Evolutionary conservation across 2,888 invertebrate species (phyloP).

Genomic region (Ganaspis brasiliensis): DNA sequence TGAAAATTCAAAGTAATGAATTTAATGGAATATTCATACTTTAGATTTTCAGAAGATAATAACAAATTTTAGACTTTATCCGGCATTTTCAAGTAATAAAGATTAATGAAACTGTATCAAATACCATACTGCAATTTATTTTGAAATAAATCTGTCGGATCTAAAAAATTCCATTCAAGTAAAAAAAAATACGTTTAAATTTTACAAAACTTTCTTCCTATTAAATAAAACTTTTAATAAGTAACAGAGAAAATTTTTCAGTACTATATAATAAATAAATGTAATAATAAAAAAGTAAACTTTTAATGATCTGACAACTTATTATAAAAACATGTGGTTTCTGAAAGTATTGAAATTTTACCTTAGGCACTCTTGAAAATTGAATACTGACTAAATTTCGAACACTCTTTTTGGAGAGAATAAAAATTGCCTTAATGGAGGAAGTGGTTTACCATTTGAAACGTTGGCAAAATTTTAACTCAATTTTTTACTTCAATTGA

Average conservation of each 20-base stretch:
- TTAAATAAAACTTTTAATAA: background rate
- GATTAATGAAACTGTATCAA: slow-evolving; percentile 19
- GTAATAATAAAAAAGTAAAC: too few relatives aligned
- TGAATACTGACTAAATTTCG: background rate
- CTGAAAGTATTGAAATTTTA: background rate
- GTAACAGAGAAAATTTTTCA: background rate
- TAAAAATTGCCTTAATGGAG: slow-evolving; percentile 18
- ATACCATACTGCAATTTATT: background rate
- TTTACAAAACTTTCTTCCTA: background rate
- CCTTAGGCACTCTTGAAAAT: background rate
- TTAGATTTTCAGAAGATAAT: slow-evolving; percentile 7
- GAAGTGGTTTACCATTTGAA: slow-evolving; percentile 14
- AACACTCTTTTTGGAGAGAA: background rate
- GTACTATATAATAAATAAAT: background rate
- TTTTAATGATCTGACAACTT: background rate
- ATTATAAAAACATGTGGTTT: too few relatives aligned
- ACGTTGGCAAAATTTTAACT: slow-evolving; percentile 20
- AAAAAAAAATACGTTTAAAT: background rate
- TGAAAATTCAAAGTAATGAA: too few relatives aligned
- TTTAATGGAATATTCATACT: too few relatives aligned
- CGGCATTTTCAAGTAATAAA: background rate
- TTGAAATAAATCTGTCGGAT: background rate
- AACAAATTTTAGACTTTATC: background rate
- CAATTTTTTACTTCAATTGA: slow-evolving; percentile 3
- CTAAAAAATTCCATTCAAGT: background rate